Evolutionary conservation across 1,140 invertebrate species (phyloP), one percentile per base, ranked within the genome.

Genomic region (Bombus polaris): DNA sequence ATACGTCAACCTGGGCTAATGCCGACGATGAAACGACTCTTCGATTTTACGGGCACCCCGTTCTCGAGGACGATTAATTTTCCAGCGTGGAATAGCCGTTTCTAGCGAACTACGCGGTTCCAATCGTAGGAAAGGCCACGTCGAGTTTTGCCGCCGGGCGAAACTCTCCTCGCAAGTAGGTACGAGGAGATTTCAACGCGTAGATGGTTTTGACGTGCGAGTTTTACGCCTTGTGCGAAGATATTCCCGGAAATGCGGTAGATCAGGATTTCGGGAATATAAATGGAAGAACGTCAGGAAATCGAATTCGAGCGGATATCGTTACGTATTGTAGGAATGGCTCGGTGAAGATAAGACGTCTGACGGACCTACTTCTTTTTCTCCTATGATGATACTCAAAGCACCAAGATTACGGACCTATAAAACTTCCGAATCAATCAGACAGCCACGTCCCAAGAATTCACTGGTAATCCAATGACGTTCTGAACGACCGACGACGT

Each of bases 1-100:
- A 92, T 91, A 89, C 73, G 89, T 88, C 90, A 83, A 87, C 32
- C n/a, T 13, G 37, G 62, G 59, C 80, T 90, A 88, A 88, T 88
- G 72, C 78, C 70, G 39, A 32, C 59, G 44, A 68, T 66, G 47
- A 72, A 76, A 83, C 76, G 80, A 81, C 73, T 84, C 84, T 87
- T 86, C 87, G 83, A 90, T 90, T 90, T 90, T 86, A 87, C 87
- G 72, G 68, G 62, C n/a, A 15, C 42, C 82, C 71, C 35, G 22
- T 28, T 28, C 47, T 62, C 59, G n/a, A 12, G 59, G 37, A 88
- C 80, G 89, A 90, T 90, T 88, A 86, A 90, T 90, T 90, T 81
- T 59, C 83, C 68, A 39, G 62, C n/a, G 13, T 32, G 28, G 71
- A 18, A 81, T 59, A 39, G 37, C 18, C 47, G 32, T 32, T 15